Evolutionary conservation across 2,888 invertebrate genomes (phyloP).

Genomic region (Erannis defoliaria): DNA sequence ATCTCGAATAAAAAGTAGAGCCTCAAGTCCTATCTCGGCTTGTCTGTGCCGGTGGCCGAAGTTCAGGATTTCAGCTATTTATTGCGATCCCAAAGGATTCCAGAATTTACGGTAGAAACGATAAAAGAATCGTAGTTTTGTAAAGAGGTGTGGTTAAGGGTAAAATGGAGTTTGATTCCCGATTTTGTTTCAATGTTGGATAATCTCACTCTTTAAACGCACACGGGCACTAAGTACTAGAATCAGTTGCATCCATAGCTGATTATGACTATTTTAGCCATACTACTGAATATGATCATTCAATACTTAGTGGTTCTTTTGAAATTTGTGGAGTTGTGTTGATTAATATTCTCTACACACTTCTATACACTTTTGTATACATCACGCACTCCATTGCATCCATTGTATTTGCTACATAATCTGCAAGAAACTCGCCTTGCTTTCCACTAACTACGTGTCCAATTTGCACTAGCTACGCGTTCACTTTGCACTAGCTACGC

Average conservation of each 20-base stretch:
- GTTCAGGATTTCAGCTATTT: slow-evolving; percentile 84
- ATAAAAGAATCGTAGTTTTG: slow-evolving; percentile 70
- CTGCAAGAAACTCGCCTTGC: no score
- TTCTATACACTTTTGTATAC: no score
- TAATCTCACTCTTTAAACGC: not conserved
- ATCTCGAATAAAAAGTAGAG: slow-evolving; percentile 52
- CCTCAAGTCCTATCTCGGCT: slow-evolving; percentile 72
- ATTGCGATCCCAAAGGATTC: slow-evolving; percentile 79
- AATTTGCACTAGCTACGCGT: not conserved
- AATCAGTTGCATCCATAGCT: no score
- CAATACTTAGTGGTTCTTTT: no score
- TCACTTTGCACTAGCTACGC: not conserved
- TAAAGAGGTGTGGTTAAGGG: slow-evolving; percentile 32
- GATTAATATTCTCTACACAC: no score
- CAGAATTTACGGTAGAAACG: slow-evolving; percentile 76
- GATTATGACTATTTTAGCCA: no score
- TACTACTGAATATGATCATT: no score
- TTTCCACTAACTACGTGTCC: not conserved
- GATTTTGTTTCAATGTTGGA: not conserved
- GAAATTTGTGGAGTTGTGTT: no score
- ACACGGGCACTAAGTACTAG: no score
- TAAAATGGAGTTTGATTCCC: slow-evolving; percentile 6
- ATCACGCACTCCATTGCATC: no score
- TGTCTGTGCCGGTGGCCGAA: slow-evolving; percentile 75
- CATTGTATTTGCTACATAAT: no score